Percentiles rank a stretch among this genome's conserved stretches.
These are phyloP conservation scores for Eilema griseolum DNA, from an alignment of 2,888 invertebrate genomes.

Conservation along the genomic window DNA sequence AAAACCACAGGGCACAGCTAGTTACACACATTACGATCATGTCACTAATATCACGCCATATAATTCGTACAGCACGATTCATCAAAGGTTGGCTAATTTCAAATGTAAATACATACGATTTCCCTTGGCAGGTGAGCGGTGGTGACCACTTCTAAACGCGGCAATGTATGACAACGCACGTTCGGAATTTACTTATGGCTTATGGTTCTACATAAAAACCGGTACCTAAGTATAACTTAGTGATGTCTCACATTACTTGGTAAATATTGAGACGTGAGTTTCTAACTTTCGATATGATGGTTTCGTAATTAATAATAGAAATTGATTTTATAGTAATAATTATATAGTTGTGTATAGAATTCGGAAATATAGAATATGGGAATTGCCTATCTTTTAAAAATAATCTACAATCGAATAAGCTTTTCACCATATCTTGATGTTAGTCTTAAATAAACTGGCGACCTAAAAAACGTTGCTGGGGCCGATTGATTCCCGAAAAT, in stretches of 20 bases:
- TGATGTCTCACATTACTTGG: constrained; percentile 2
- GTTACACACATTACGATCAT: constrained; percentile 11
- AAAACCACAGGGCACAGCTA: neutral
- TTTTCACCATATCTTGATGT: neutral
- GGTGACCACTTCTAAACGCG: constrained; percentile 35
- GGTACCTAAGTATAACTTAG: constrained; percentile 29
- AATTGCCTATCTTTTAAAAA: neutral
- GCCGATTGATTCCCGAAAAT: too few relatives aligned
- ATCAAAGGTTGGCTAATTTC: constrained; percentile 45
- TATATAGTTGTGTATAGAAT: neutral
- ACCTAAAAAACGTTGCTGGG: too few relatives aligned
- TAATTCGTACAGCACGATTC: constrained; percentile 32
- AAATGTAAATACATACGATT: constrained; percentile 50
- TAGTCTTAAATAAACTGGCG: neutral
- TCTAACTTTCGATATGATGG: constrained; percentile 4
- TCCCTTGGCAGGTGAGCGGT: constrained; percentile 34
- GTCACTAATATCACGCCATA: constrained; percentile 7
- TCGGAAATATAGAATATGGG: neutral
- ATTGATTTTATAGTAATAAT: neutral
- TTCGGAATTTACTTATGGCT: constrained; percentile 41
- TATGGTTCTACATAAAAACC: constrained; percentile 49
- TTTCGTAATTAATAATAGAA: neutral
- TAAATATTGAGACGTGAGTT: constrained; percentile 13
- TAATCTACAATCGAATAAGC: neutral
- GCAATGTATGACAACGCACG: constrained; percentile 60